phyloP scores from a whole-genome alignment of 1,140 invertebrate species.

The Spodoptera frugiperda region DNA sequence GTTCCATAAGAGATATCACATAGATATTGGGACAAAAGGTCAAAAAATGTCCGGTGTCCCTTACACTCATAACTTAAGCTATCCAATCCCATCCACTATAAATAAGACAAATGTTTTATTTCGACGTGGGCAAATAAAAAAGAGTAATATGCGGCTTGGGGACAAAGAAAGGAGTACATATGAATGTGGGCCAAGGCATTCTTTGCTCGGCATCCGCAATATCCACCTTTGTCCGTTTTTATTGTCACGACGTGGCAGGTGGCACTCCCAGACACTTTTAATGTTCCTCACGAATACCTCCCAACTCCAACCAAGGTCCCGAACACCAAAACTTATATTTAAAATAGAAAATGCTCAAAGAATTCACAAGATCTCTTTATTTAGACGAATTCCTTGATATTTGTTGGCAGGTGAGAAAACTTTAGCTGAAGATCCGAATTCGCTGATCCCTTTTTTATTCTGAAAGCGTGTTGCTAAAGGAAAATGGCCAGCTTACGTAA shows the following conservation, averaged over 20 bases:
- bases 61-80: constrained; percentile 2
- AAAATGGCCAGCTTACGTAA: constrained; percentile 21
- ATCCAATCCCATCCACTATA: neutral
- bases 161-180: constrained; percentile 32
- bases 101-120: constrained; percentile 37
- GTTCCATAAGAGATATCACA: no score
- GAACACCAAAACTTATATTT: neutral
- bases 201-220: constrained; percentile 29
- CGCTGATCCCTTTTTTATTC: constrained; percentile 33
- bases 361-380: constrained; percentile 25
- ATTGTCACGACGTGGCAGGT: constrained; percentile 21
- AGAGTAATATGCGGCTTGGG: constrained; percentile 11
- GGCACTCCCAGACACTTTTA: constrained; percentile 29
- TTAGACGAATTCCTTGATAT: constrained; percentile 10
- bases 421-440: constrained; percentile 9
- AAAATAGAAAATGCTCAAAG: neutral
- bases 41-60: neutral
- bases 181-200: constrained; percentile 21
- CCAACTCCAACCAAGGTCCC: neutral
- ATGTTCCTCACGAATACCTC: constrained; percentile 18
- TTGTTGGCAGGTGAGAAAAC: constrained; percentile 25
- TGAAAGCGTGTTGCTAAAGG: constrained; percentile 1
- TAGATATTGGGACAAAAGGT: no score
- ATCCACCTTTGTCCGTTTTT: constrained; percentile 33
- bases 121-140: constrained; percentile 21